Percentiles rank a stretch among this genome's conserved stretches.
These are phyloP conservation scores for Centruroides vittatus DNA, from an alignment of 1,140 invertebrate genomes.

Conservation along the genomic window DNA sequence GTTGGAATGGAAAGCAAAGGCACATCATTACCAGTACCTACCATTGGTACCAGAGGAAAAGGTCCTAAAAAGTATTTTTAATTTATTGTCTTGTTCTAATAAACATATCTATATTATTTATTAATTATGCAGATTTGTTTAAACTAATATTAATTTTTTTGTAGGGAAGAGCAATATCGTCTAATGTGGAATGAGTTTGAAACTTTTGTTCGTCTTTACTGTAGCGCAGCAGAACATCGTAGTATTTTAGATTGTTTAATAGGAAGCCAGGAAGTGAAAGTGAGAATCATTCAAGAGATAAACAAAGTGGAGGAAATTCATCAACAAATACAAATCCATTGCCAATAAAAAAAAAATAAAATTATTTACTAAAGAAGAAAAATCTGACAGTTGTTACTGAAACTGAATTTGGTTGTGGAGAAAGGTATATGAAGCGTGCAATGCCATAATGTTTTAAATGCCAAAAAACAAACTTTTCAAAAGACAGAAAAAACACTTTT, in stretches of 20 bases:
- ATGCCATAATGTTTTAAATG: too few species aligned
- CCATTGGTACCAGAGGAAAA: slow-evolving; percentile 35
- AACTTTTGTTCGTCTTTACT: slow-evolving; percentile 58
- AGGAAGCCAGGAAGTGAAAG: slow-evolving; percentile 29
- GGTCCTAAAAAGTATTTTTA: slow-evolving; percentile 28
- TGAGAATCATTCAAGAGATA: background rate
- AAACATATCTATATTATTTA: too few species aligned
- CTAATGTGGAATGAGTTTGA: slow-evolving; percentile 81
- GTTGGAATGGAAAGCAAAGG: slow-evolving; percentile 69
- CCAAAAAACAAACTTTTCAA: too few species aligned
- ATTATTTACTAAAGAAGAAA: background rate
- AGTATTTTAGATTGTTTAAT: slow-evolving; percentile 67
- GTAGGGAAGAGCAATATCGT: slow-evolving; percentile 73
- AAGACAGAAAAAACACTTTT: too few species aligned
- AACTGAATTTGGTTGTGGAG: background rate
- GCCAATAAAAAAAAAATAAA: background rate
- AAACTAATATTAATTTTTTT: slow-evolving; percentile 2
- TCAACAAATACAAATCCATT: background rate
- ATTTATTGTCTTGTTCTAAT: slow-evolving; percentile 5
- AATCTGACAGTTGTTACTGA: background rate
- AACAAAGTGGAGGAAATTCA: background rate
- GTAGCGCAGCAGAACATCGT: slow-evolving; percentile 51
- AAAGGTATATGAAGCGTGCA: too few species aligned
- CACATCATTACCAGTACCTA: slow-evolving; percentile 53
- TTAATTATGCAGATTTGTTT: too few species aligned